Conservation (phyloP, 2,888 invertebrate genomes). For the Diarsia dahlii region DNA sequence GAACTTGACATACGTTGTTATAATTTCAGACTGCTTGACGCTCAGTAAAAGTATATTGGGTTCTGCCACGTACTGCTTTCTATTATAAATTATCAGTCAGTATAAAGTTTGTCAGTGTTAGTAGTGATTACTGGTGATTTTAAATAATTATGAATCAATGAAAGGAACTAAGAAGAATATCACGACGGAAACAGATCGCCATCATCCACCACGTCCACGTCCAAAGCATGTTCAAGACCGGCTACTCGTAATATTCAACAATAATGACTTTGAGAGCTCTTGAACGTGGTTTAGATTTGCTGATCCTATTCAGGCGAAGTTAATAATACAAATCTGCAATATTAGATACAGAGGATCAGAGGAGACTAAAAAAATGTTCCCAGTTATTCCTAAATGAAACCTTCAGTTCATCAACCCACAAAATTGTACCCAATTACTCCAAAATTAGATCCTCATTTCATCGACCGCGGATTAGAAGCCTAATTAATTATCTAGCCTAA, state of each 20-base stretch:
- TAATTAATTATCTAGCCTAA: background rate
- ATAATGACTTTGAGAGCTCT: background rate
- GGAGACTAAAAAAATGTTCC: background rate
- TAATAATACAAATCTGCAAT: background rate
- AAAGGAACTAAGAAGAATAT: background rate
- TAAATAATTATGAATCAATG: background rate
- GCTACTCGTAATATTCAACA: background rate
- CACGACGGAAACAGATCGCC: background rate
- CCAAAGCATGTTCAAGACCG: background rate
- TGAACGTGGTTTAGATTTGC: background rate
- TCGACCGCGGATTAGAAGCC: slow-evolving; percentile 1
- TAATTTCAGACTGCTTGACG: background rate
- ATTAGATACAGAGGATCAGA: background rate
- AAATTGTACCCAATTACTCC: background rate
- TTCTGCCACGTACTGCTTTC: background rate
- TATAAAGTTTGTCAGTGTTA: background rate
- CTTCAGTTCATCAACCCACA: slow-evolving; percentile 5
- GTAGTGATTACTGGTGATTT: background rate
- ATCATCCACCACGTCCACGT: background rate
- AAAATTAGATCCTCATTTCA: background rate
- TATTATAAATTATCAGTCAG: background rate
- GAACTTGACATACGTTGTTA: fast-evolving
- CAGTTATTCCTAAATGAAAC: background rate
- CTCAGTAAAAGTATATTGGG: background rate
- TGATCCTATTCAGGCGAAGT: background rate